phyloP scores from a whole-genome alignment of 1,140 invertebrate genomes.

The Zaprionus ornatus region DNA sequence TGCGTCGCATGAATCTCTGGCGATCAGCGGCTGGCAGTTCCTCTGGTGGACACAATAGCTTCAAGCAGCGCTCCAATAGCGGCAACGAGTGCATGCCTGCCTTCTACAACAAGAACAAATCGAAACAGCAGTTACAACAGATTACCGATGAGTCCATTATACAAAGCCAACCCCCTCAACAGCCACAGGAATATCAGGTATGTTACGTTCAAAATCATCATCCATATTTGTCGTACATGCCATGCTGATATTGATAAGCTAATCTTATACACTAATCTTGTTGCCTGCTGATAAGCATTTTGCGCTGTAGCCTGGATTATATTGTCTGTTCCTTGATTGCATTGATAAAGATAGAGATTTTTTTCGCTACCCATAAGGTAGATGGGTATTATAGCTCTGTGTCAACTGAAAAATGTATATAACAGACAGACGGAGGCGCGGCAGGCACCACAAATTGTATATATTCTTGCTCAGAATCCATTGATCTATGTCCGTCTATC shows the following conservation, averaged over 20 bases:
- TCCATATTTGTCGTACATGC: slow-evolving; percentile 6
- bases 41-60: slow-evolving; percentile 5
- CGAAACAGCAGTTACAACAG: slow-evolving; percentile 56
- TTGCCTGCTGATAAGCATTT: slow-evolving; percentile 3
- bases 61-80: slow-evolving; percentile 32
- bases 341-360: not conserved
- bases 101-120: slow-evolving; percentile 69
- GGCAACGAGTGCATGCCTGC: slow-evolving; percentile 68
- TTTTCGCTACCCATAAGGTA: too few relatives aligned
- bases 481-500: too few relatives aligned
- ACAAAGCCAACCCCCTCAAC: slow-evolving; percentile 73
- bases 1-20: slow-evolving; percentile 77
- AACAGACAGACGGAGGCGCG: too few relatives aligned
- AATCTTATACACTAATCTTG: slow-evolving; percentile 4
- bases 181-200: slow-evolving; percentile 75
- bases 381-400: too few relatives aligned
- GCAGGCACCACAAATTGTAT: too few relatives aligned
- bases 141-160: slow-evolving; percentile 77
- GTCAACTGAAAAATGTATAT: too few relatives aligned
- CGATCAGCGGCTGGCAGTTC: slow-evolving; percentile 47
- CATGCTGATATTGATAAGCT: not conserved
- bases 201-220: slow-evolving; percentile 8
- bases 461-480: too few relatives aligned
- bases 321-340: not conserved
- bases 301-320: not conserved